Evolutionary conservation across 1,140 invertebrate species (phyloP).

Genomic region (Diachasmimorpha longicaudata): DNA sequence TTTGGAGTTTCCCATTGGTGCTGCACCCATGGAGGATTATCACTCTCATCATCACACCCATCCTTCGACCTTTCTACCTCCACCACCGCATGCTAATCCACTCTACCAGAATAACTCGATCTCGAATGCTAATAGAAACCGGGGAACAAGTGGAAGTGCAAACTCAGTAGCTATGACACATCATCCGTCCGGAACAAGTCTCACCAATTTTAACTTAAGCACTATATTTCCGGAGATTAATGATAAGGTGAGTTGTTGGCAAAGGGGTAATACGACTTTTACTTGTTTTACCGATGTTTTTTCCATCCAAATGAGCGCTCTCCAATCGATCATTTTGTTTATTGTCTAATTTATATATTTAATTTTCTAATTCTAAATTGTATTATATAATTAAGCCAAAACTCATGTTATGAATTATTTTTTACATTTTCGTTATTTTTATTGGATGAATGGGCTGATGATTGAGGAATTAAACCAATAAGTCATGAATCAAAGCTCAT

Average conservation of each 20-base stretch:
- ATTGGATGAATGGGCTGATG: too few relatives aligned
- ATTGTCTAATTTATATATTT: too few relatives aligned
- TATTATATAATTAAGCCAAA: too few relatives aligned
- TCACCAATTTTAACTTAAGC: constrained; percentile 73
- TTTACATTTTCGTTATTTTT: too few relatives aligned
- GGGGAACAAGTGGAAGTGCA: constrained; percentile 36
- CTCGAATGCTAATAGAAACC: constrained; percentile 44
- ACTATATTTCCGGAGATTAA: constrained; percentile 76
- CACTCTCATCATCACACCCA: constrained; percentile 44
- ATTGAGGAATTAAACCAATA: too few relatives aligned
- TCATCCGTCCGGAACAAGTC: constrained; percentile 63
- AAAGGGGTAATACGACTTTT: too few relatives aligned
- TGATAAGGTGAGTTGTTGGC: constrained; percentile 63
- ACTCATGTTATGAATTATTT: too few relatives aligned
- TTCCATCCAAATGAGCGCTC: too few relatives aligned
- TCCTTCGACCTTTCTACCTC: constrained; percentile 42
- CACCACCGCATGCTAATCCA: constrained; percentile 43
- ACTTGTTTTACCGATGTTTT: too few relatives aligned
- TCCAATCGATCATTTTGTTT: too few relatives aligned
- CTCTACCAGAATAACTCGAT: constrained; percentile 58
- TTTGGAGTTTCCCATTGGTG: constrained; percentile 52
- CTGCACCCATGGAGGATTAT: constrained; percentile 56
- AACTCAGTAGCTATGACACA: constrained; percentile 52
- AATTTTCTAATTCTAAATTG: too few relatives aligned
- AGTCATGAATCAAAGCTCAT: too few relatives aligned